A percentile compares a stretch with the other conserved stretches of the same genome.
Conservation (phyloP, 2,113 vertebrate species). For the Craseonycteris thonglongyai region DNA sequence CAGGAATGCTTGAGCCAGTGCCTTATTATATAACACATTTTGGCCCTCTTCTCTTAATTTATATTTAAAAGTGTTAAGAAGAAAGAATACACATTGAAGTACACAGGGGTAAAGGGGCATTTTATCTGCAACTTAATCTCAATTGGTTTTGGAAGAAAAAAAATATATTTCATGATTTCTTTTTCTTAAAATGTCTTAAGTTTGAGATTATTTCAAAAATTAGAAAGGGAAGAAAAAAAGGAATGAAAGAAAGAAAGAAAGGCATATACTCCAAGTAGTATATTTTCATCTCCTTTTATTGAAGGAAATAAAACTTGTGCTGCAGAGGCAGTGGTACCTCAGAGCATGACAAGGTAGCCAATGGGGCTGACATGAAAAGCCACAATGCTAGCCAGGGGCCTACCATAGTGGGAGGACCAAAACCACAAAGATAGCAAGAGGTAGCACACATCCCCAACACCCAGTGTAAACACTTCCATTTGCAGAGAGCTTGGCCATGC, state of each 20-base stretch:
- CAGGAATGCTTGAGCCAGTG: not conserved
- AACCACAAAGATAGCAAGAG: constrained; percentile 63
- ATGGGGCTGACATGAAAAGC: constrained; percentile 45
- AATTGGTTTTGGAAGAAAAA: not conserved
- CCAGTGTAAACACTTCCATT: constrained; percentile 57
- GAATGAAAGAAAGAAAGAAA: not conserved
- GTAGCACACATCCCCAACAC: constrained; percentile 65
- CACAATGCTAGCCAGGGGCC: constrained; percentile 57
- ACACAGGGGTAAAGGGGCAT: not conserved
- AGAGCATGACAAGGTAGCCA: constrained; percentile 55
- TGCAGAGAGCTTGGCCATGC: constrained; percentile 63
- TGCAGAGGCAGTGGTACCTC: constrained; percentile 47
- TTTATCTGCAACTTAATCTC: not conserved
- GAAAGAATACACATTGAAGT: not conserved
- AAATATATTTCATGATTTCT: not conserved
- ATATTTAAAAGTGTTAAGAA: constrained; percentile 14
- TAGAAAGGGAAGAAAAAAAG: not conserved
- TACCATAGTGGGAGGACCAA: constrained; percentile 42
- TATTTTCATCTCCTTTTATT: constrained; percentile 73
- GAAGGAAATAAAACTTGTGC: constrained; percentile 70
- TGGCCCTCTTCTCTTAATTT: not conserved
- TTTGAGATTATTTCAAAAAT: not conserved
- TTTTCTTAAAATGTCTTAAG: not conserved
- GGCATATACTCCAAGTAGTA: constrained; percentile 4
- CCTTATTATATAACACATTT: not conserved